Evolutionary conservation across 2,113 vertebrate genomes (phyloP), one percentile per base, ranked within the genome.

Genomic region (Xyliphius kryptos): DNA sequence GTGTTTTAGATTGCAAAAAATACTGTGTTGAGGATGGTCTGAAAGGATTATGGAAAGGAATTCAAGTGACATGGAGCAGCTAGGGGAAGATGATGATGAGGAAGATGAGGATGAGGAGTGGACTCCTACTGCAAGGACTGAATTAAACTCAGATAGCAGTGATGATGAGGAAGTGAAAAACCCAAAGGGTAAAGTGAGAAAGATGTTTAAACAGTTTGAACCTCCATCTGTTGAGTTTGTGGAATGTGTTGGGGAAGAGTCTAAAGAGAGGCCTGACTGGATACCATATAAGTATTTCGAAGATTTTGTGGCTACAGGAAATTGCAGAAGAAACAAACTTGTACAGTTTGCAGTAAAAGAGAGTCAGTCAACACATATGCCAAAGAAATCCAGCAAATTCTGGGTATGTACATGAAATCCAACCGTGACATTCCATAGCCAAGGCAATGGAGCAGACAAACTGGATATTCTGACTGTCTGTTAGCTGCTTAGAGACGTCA

Each of bases 391-490:
- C 16, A 75, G 57, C 14, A 74, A 9, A 16, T 67, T 67, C 16
- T 68, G 16, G 63, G 60, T 26, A 69, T 56, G 66, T 69, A 65
- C 22, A 67, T 68, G 60, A n/a, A n/a, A n/a, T n/a, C n/a, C n/a
- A n/a, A n/a, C n/a, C n/a, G n/a, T n/a, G n/a, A n/a, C n/a, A n/a
- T n/a, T n/a, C n/a, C n/a, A n/a, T n/a, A n/a, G n/a, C n/a, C n/a
- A n/a, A n/a, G n/a, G n/a, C n/a, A n/a, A n/a, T n/a, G n/a, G n/a
- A n/a, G n/a, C n/a, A n/a, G n/a, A n/a, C n/a, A n/a, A n/a, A n/a
- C n/a, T n/a, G n/a, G n/a, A n/a, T n/a, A n/a, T n/a, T n/a, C n/a
- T n/a, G n/a, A n/a, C n/a, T n/a, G n/a, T n/a, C n/a, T n/a, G n/a
- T n/a, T n/a, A n/a, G n/a, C n/a, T n/a, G n/a, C n/a, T n/a, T n/a